Evolutionary conservation across 2,113 vertebrate genomes (phyloP).

Genomic region (Paramormyrops kingsleyae): DNA sequence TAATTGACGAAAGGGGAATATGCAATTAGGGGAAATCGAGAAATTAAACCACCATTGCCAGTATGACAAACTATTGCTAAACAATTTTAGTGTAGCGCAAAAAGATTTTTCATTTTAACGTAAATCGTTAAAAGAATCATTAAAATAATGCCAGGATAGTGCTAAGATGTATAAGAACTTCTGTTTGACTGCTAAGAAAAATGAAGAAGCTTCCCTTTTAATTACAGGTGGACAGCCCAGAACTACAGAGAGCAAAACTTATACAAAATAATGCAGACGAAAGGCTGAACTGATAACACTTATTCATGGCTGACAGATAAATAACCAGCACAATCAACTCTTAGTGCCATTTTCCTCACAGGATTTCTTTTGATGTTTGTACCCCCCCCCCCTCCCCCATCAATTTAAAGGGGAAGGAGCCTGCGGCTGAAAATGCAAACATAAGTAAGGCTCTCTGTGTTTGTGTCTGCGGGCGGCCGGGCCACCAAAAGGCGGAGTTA

Average conservation of each 20-base stretch:
- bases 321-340: constrained; percentile 15
- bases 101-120: not conserved
- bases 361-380: constrained; percentile 31
- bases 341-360: constrained; percentile 17
- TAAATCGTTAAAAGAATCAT: not conserved
- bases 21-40: not conserved
- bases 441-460: constrained; percentile 32
- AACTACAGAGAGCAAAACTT: not conserved
- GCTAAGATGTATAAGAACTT: not conserved
- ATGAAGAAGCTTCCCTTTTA: not conserved
- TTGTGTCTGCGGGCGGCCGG: constrained; percentile 44
- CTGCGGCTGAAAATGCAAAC: constrained; percentile 38
- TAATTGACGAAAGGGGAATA: not conserved
- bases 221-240: not conserved
- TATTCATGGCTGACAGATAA: not conserved
- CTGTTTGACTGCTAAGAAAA: not conserved
- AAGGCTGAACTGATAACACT: not conserved
- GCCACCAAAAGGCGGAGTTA: constrained; percentile 39
- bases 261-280: not conserved
- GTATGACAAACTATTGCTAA: not conserved
- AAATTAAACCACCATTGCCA: not conserved
- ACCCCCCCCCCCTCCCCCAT: not conserved
- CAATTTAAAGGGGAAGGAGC: constrained; percentile 44
- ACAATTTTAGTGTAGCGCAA: not conserved
- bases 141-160: not conserved